Conservation (phyloP, 2,113 vertebrate genomes). For the Barnardius zonarius region DNA sequence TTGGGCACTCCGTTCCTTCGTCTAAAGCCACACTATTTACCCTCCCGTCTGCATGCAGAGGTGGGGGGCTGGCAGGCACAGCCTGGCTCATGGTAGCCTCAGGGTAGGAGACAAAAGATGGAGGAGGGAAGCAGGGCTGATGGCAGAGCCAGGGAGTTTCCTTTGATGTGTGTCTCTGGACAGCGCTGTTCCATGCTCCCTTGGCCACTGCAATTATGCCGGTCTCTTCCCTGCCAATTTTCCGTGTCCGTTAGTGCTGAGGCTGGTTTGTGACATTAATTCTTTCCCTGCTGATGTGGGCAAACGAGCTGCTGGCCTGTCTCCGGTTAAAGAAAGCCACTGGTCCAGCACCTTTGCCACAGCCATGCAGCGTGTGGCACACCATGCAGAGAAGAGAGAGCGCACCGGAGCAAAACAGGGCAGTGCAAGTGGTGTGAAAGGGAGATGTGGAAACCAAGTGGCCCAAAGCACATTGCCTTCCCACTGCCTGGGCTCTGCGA, state of each 20-base stretch:
- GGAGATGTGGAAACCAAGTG: background rate
- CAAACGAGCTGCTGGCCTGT: background rate
- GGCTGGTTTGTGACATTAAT: constrained; percentile 5
- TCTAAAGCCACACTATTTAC: background rate
- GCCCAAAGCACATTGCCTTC: background rate
- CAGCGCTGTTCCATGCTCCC: background rate
- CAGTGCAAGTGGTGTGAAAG: background rate
- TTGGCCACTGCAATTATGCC: background rate
- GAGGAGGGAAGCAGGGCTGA: background rate
- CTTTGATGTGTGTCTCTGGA: constrained; percentile 20
- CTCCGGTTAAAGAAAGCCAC: background rate
- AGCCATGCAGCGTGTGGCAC: background rate
- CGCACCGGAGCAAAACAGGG: background rate
- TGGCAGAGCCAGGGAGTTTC: background rate
- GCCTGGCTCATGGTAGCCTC: background rate
- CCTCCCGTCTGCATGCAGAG: background rate
- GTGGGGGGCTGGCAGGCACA: background rate
- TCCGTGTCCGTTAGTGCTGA: background rate
- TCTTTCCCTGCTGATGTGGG: background rate
- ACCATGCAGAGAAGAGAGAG: fast-evolving
- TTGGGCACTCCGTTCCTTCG: fast-evolving
- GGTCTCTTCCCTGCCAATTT: constrained; percentile 19
- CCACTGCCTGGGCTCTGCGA: background rate
- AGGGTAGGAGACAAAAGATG: background rate
- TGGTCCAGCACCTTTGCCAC: background rate